These are phyloP conservation scores for Eucidaris tribuloides DNA, from an alignment of 35 echinoderm and acorn worm species.

Conservation along the genomic window DNA sequence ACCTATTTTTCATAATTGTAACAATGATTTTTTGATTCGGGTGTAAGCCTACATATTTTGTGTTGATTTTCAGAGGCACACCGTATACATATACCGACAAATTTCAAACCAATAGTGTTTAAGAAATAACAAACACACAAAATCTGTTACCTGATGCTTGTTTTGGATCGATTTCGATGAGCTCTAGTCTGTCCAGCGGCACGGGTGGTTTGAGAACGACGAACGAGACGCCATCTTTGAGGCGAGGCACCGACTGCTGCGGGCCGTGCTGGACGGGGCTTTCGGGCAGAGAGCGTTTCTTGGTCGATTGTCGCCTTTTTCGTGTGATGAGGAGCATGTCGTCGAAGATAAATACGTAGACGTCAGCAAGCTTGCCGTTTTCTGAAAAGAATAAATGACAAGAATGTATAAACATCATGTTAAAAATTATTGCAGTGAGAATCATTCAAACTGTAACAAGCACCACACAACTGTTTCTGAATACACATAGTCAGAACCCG, in stretches of 20 bases:
- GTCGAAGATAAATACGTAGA: constrained; percentile 74
- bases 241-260: constrained; percentile 13
- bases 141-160: constrained; percentile 48
- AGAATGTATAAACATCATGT: too few species aligned
- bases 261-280: background rate
- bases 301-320: constrained; percentile 27
- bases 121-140: background rate
- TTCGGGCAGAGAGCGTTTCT: constrained; percentile 44
- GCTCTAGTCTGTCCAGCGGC: constrained; percentile 59
- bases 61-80: background rate
- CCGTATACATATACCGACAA: too few species aligned
- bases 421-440: too few species aligned
- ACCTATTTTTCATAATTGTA: background rate
- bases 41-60: background rate
- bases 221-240: constrained; percentile 49
- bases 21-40: background rate
- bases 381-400: constrained; percentile 49
- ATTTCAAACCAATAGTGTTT: background rate
- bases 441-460: too few species aligned
- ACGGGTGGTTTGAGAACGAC: constrained; percentile 46
- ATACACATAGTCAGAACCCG: too few species aligned
- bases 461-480: too few species aligned
- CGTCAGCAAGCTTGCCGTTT: constrained; percentile 38
- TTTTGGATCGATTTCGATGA: constrained; percentile 46
- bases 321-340: constrained; percentile 76